Percentiles rank a stretch among this genome's conserved stretches.
These are phyloP conservation scores for Chorisops tibialis DNA, from an alignment of 2,888 invertebrate species.

Conservation along the genomic window DNA sequence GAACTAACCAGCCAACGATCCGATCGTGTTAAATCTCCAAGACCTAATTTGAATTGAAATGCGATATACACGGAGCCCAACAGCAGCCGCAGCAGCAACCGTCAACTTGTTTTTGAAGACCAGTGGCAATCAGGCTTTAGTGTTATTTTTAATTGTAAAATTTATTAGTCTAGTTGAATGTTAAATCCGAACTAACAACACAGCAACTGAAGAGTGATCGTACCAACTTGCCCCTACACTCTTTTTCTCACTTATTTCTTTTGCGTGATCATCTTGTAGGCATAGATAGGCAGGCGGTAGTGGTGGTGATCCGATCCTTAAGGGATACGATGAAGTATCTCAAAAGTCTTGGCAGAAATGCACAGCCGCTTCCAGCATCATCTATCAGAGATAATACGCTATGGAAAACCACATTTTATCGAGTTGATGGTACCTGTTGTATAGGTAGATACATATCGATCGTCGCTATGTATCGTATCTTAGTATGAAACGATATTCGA, in stretches of 20 bases:
- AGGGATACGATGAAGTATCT: no score
- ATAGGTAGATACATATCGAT: no score
- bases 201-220: neutral
- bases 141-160: constrained; percentile 17
- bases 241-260: neutral
- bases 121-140: constrained; percentile 27
- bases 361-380: neutral
- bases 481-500: constrained; percentile 15
- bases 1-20: no score
- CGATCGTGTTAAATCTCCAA: constrained; percentile 12
- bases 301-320: no score
- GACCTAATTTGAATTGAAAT: constrained; percentile 28
- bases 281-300: no score
- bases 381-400: neutral
- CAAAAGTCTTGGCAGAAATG: neutral
- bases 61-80: constrained; percentile 1
- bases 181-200: neutral
- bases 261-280: neutral
- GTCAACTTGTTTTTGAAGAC: constrained; percentile 30
- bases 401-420: neutral
- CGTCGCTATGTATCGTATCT: no score
- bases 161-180: neutral
- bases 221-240: neutral
- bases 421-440: no score
- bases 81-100: constrained; percentile 8